Evolutionary conservation across 2,113 vertebrate species (phyloP).

Genomic region (Apeltes quadracus): DNA sequence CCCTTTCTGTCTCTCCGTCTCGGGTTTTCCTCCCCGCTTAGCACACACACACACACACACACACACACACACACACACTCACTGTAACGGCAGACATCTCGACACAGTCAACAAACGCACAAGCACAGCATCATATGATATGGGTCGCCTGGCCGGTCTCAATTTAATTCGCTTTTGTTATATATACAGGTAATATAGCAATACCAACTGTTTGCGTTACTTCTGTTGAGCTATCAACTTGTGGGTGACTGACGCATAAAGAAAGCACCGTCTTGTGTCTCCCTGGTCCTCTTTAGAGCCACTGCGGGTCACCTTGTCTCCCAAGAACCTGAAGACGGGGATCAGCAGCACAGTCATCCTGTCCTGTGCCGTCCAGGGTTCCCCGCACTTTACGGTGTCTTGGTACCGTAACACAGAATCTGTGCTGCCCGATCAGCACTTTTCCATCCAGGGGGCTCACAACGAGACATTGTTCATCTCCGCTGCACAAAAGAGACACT

Average conservation of each 20-base stretch:
- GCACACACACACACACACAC: slow-evolving; percentile 26
- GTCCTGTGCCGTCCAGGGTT: slow-evolving; percentile 92
- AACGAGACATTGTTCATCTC: slow-evolving; percentile 97
- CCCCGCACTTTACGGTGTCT: slow-evolving; percentile 90
- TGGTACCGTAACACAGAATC: slow-evolving; percentile 98
- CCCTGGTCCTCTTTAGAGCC: slow-evolving; percentile 81
- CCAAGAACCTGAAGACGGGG: slow-evolving; percentile 97
- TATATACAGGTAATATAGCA: slow-evolving; percentile 18
- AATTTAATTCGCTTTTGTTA: slow-evolving; percentile 24
- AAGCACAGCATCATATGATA: slow-evolving; percentile 29
- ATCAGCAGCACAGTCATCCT: slow-evolving; percentile 98
- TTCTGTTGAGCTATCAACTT: not conserved
- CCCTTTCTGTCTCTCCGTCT: slow-evolving; percentile 62
- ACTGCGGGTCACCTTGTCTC: slow-evolving; percentile 94
- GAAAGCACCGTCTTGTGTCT: not conserved
- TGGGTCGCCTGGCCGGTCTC: slow-evolving; percentile 20
- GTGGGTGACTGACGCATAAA: not conserved
- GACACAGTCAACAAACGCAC: slow-evolving; percentile 19
- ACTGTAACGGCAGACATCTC: slow-evolving; percentile 9
- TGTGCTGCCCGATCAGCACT: slow-evolving; percentile 89
- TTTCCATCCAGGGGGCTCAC: slow-evolving; percentile 95
- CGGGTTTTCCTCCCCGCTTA: slow-evolving; percentile 46
- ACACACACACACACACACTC: not conserved
- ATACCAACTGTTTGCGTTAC: not conserved
- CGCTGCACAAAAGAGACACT: slow-evolving; percentile 96